phyloP scores from a whole-genome alignment of 2,797 vertebrate genomes.

The Urosaurus nigricauda region DNA sequence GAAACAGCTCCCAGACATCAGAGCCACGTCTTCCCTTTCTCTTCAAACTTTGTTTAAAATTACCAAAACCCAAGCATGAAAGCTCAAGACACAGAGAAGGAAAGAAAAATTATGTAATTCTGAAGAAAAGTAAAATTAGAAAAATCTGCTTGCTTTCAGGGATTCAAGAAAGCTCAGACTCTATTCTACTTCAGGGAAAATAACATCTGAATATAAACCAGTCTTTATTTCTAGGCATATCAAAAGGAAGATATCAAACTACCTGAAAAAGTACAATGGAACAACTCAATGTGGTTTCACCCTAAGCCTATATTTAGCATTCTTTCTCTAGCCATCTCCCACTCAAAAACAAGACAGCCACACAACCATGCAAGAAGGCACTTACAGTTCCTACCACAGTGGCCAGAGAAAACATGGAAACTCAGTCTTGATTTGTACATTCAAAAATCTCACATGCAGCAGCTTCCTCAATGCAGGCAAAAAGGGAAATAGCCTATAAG shows the following conservation, averaged over 20 bases:
- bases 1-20: neutral
- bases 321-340: neutral
- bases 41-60: neutral
- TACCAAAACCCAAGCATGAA: neutral
- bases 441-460: neutral
- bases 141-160: neutral
- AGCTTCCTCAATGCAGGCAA: neutral
- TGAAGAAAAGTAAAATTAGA: neutral
- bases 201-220: neutral
- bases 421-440: neutral
- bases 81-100: neutral
- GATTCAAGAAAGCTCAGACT: neutral
- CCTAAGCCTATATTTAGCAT: neutral
- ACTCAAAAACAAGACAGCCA: neutral
- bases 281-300: neutral
- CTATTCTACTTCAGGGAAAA: neutral
- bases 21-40: too few species aligned
- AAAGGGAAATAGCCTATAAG: neutral
- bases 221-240: neutral
- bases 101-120: neutral
- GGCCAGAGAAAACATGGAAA: neutral
- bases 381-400: neutral
- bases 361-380: neutral
- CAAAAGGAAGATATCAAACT: neutral
- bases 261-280: neutral